Percentiles rank a stretch among this genome's conserved stretches.
Conservation (phyloP, 2,888 invertebrate genomes). For the Dexiosoma caninum region DNA sequence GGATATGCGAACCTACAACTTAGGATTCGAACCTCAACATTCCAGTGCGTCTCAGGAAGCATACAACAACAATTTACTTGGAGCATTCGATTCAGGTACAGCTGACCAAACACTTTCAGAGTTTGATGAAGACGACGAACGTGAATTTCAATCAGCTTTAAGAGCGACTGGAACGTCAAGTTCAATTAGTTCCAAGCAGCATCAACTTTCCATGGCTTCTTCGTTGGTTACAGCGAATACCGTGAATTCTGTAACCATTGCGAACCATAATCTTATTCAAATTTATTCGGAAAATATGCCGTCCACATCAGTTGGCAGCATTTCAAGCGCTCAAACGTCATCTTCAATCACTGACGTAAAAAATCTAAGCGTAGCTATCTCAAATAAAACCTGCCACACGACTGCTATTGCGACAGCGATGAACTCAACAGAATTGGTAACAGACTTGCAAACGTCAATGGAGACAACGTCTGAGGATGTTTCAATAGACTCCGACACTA, state of each 20-base stretch:
- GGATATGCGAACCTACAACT: conserved; percentile 92
- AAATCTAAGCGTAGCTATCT: background rate
- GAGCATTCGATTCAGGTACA: conserved; percentile 83
- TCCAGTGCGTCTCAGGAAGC: conserved; percentile 80
- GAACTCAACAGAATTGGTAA: conserved; percentile 68
- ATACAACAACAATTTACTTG: conserved; percentile 81
- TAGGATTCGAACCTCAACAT: conserved; percentile 77
- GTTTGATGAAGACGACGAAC: conserved; percentile 88
- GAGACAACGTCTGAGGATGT: conserved; percentile 78
- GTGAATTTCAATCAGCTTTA: conserved; percentile 84
- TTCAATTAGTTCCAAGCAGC: conserved; percentile 51
- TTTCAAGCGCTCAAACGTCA: conserved; percentile 29
- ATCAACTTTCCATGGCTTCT: conserved; percentile 24
- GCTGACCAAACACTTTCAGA: conserved; percentile 85
- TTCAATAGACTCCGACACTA: conserved; percentile 78
- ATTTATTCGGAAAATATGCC: conserved; percentile 34
- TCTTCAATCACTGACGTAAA: conserved; percentile 26
- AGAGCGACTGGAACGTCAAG: conserved; percentile 80
- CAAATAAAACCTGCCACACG: conserved; percentile 29
- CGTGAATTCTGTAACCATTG: background rate
- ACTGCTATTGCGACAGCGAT: conserved; percentile 53
- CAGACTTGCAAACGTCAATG: conserved; percentile 74
- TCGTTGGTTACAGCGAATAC: conserved; percentile 6
- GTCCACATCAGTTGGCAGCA: conserved; percentile 57
- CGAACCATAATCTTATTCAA: conserved; percentile 30